phyloP scores from a whole-genome alignment of 1,140 invertebrate species.

The Drosophila funebris region DNA sequence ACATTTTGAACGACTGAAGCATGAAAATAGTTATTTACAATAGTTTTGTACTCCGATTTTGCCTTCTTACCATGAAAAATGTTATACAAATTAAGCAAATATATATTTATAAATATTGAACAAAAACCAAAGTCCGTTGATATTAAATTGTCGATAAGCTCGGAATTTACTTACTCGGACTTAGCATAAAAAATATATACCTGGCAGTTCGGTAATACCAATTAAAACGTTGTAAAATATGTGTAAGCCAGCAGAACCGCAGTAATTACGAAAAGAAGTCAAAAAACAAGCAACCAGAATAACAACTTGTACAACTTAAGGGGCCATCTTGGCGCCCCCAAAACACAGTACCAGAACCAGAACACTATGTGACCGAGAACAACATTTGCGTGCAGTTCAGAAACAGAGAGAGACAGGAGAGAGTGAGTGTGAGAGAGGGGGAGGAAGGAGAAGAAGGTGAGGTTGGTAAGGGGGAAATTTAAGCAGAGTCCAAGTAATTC shows the following conservation, averaged over 20 bases:
- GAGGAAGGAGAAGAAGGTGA: not conserved
- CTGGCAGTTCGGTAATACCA: not conserved
- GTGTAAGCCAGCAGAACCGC: constrained; percentile 10
- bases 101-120: too few relatives aligned
- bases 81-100: too few relatives aligned
- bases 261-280: constrained; percentile 52
- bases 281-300: constrained; percentile 22
- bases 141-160: not conserved
- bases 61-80: too few relatives aligned
- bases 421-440: not conserved
- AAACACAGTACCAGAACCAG: not conserved
- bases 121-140: too few relatives aligned
- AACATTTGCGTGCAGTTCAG: constrained; percentile 30
- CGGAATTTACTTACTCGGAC: not conserved
- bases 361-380: constrained; percentile 17
- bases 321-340: constrained; percentile 44
- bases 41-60: too few relatives aligned
- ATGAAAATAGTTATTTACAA: too few relatives aligned
- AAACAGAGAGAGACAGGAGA: not conserved
- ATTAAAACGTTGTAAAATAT: constrained; percentile 37
- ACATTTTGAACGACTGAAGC: too few relatives aligned
- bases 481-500: constrained; percentile 21
- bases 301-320: constrained; percentile 54
- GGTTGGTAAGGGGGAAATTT: not conserved
- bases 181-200: too few relatives aligned